Conservation (phyloP, 2,888 invertebrate genomes). For the Synergus itoensis region DNA sequence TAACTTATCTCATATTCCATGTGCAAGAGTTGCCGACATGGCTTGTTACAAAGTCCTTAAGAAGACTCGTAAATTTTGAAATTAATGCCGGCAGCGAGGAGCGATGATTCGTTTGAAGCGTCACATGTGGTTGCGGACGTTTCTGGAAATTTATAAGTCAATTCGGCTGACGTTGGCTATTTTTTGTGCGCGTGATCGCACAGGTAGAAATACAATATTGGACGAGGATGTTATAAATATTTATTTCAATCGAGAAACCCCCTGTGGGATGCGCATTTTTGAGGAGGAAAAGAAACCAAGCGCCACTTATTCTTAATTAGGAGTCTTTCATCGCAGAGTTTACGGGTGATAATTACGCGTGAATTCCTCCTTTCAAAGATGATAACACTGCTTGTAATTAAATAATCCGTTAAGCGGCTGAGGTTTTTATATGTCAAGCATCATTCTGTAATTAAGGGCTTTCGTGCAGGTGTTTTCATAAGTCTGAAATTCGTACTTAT, state of each 20-base stretch:
- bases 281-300: neutral
- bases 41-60: constrained; percentile 41
- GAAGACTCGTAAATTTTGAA: constrained; percentile 38
- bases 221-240: constrained; percentile 22
- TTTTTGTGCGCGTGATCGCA: neutral
- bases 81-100: constrained; percentile 15
- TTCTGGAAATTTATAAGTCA: constrained; percentile 41
- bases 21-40: constrained; percentile 26
- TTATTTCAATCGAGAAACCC: constrained; percentile 20
- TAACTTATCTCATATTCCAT: constrained; percentile 13
- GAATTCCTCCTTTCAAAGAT: constrained; percentile 29
- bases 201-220: constrained; percentile 14
- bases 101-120: constrained; percentile 31
- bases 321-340: constrained; percentile 32
- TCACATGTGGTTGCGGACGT: neutral
- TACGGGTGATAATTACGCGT: constrained; percentile 38
- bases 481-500: neutral
- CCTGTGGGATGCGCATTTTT: neutral
- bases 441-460: constrained; percentile 26
- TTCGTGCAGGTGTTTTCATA: constrained; percentile 8
- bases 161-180: constrained; percentile 20
- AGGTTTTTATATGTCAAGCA: constrained; percentile 27
- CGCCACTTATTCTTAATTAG: constrained; percentile 39
- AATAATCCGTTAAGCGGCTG: constrained; percentile 33
- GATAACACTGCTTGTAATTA: constrained; percentile 18